phyloP scores from a whole-genome alignment of 2,888 invertebrate species.

The Uropetala carovei region DNA sequence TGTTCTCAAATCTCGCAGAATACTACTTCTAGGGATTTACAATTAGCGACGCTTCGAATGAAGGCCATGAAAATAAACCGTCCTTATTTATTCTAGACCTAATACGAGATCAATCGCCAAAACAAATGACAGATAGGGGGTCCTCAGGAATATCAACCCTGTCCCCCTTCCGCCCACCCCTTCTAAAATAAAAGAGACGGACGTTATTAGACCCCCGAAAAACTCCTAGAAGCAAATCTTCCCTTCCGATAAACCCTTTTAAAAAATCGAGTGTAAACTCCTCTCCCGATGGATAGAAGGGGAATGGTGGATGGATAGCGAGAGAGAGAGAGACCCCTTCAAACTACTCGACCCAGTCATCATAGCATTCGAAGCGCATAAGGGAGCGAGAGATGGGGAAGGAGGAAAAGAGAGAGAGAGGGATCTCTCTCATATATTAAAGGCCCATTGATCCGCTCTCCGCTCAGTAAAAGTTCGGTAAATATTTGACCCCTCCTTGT shows the following conservation, averaged over 20 bases:
- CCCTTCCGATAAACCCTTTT: constrained; percentile 50
- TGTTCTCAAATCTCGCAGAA: not conserved
- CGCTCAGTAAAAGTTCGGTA: constrained; percentile 63
- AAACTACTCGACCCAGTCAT: constrained; percentile 63
- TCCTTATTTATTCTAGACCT: not conserved
- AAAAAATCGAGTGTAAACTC: constrained; percentile 51
- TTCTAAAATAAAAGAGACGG: not conserved
- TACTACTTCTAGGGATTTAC: not conserved
- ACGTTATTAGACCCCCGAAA: constrained; percentile 43
- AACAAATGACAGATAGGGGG: not conserved
- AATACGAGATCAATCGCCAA: not conserved
- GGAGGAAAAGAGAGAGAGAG: not conserved
- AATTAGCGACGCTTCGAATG: not conserved
- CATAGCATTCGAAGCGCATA: constrained; percentile 55
- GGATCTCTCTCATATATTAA: constrained; percentile 58
- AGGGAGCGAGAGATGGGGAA: not conserved
- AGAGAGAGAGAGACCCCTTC: constrained; percentile 35
- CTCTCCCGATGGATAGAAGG: constrained; percentile 34
- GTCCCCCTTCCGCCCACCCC: not conserved
- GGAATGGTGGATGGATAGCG: not conserved
- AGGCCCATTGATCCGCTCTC: constrained; percentile 64
- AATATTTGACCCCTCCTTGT: constrained; percentile 64
- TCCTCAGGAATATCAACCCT: not conserved
- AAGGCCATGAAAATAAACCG: not conserved
- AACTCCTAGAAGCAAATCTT: constrained; percentile 45